Percentiles rank a stretch among this genome's conserved stretches.
These are phyloP conservation scores for Cairina moschata DNA, from an alignment of 2,113 vertebrate species.

Conservation along the genomic window DNA sequence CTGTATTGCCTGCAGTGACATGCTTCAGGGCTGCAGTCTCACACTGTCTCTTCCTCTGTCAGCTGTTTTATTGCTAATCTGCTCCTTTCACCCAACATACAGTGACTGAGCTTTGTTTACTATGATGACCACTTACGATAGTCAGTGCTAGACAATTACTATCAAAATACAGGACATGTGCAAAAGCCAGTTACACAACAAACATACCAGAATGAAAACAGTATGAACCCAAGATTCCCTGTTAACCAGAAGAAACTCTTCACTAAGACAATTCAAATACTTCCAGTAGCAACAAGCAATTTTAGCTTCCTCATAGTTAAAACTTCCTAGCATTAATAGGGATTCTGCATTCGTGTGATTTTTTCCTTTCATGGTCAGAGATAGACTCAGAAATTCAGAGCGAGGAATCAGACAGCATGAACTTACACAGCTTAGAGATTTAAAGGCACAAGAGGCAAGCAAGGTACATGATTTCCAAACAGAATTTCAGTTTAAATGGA, in stretches of 20 bases:
- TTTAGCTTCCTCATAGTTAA: neutral
- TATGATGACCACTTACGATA: neutral
- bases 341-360: neutral
- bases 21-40: constrained; percentile 55
- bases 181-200: neutral
- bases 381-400: neutral
- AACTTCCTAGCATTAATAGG: neutral
- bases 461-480: neutral
- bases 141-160: neutral
- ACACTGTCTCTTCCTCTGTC: constrained; percentile 57
- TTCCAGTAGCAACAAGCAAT: neutral
- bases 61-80: constrained; percentile 38
- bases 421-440: neutral
- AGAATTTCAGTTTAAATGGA: neutral
- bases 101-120: constrained; percentile 51
- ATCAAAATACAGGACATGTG: constrained; percentile 31
- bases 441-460: neutral
- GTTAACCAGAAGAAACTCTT: neutral
- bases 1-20: constrained; percentile 56
- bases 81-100: constrained; percentile 7
- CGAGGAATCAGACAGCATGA: neutral
- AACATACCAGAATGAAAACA: neutral
- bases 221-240: neutral
- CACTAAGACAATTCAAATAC: neutral
- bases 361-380: neutral